Percentiles rank a stretch among this genome's conserved stretches.
Evolutionary conservation across 64 coral and sea anemone genomes (phyloP).

Genomic region (Cladopsammia gracilis): DNA sequence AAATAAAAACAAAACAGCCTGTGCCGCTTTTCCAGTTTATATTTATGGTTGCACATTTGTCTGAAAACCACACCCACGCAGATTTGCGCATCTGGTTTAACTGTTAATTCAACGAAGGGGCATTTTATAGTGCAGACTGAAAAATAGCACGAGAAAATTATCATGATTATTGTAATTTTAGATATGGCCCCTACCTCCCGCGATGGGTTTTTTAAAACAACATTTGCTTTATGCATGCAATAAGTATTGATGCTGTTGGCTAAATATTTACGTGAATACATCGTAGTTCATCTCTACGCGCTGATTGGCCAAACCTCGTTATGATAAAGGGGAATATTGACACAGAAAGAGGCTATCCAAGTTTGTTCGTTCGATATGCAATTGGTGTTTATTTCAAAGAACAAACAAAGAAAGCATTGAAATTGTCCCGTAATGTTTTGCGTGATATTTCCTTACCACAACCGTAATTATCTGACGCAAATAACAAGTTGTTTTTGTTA

Average conservation of each 20-base stretch:
- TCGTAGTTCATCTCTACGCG: too few relatives aligned
- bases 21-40: background rate
- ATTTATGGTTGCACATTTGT: background rate
- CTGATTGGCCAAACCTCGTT: too few relatives aligned
- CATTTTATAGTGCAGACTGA: background rate
- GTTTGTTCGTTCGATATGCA: too few relatives aligned
- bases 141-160: background rate
- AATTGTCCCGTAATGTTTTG: background rate
- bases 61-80: background rate
- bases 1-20: background rate
- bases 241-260: too few relatives aligned
- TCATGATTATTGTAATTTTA: too few relatives aligned
- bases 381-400: too few relatives aligned
- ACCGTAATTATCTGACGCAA: background rate
- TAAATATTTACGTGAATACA: too few relatives aligned
- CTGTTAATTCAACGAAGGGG: background rate
- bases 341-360: too few relatives aligned
- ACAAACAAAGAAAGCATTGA: background rate
- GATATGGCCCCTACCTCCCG: too few relatives aligned
- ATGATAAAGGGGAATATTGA: too few relatives aligned
- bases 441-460: background rate
- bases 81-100: background rate
- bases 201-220: too few relatives aligned
- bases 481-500: background rate
- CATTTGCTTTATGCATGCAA: too few relatives aligned